Percentiles rank a stretch among this genome's conserved stretches.
phyloP scores from a whole-genome alignment of 2,113 vertebrate species.

The Zonotrichia leucophrys region DNA sequence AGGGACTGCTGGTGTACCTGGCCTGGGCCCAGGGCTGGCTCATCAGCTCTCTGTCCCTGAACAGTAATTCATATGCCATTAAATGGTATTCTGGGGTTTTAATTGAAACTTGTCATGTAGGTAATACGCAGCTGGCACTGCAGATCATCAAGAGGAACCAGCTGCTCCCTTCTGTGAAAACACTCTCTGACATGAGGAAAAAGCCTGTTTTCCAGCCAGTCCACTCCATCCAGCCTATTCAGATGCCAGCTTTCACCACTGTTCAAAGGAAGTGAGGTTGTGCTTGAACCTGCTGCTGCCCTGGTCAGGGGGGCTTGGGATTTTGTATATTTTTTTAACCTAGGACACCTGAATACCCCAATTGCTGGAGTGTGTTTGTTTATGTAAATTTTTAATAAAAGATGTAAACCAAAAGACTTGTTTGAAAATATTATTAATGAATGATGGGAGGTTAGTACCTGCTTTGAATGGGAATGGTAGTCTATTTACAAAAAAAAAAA shows the following conservation, averaged over 20 bases:
- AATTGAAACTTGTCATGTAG: slow-evolving; percentile 64
- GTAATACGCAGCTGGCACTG: slow-evolving; percentile 95
- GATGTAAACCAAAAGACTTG: background rate
- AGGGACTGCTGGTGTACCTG: accelerated
- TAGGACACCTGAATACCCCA: slow-evolving; percentile 50
- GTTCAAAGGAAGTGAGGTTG: slow-evolving; percentile 89
- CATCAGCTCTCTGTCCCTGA: background rate
- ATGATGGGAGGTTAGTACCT: background rate
- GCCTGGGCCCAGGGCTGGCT: background rate
- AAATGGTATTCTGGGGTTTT: background rate
- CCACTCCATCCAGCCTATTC: slow-evolving; percentile 85
- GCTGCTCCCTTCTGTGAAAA: slow-evolving; percentile 86
- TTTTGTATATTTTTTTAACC: slow-evolving; percentile 63
- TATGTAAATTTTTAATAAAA: slow-evolving; percentile 68
- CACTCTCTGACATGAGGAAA: slow-evolving; percentile 85
- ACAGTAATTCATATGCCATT: accelerated
- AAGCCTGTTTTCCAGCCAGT: slow-evolving; percentile 81
- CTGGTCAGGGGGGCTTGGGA: background rate
- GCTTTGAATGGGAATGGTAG: background rate
- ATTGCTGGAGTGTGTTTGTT: slow-evolving; percentile 51
- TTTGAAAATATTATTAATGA: background rate
- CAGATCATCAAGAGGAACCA: slow-evolving; percentile 99
- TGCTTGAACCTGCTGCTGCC: background rate
- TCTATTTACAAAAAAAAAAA: background rate
- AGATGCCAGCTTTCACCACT: slow-evolving; percentile 88